These are phyloP conservation scores for Melanotaenia trifasciata DNA, from an alignment of 2,797 vertebrate species.

Conservation along the genomic window DNA sequence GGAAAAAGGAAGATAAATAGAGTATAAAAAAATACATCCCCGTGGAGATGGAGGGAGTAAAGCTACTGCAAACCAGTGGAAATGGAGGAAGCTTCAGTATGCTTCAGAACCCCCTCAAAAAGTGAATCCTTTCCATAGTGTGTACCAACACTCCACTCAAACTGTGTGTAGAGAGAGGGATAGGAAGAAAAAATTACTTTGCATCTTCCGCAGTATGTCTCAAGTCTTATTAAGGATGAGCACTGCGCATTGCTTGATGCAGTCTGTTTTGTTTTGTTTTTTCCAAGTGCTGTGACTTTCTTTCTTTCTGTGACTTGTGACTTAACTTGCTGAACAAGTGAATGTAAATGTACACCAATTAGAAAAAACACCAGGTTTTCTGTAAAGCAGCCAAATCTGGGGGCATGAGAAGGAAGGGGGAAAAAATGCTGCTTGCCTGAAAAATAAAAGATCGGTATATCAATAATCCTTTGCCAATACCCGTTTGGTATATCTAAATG, in stretches of 20 bases:
- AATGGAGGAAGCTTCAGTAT: conserved; percentile 46
- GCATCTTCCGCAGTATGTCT: conserved; percentile 71
- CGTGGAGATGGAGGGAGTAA: conserved; percentile 54
- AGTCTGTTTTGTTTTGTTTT: conserved; percentile 43
- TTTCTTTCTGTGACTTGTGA: conserved; percentile 56
- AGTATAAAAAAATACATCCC: conserved; percentile 62
- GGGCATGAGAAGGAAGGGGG: conserved; percentile 1
- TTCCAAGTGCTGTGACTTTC: conserved; percentile 55
- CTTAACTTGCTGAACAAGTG: conserved; percentile 69
- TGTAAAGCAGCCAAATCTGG: conserved; percentile 70
- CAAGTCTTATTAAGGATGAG: conserved; percentile 75
- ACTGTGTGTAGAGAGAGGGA: conserved; percentile 17
- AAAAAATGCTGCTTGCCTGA: conserved; percentile 32
- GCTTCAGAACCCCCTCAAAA: conserved; percentile 40
- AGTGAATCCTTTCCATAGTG: conserved; percentile 46
- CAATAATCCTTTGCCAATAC: conserved; percentile 44
- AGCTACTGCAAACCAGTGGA: conserved; percentile 66
- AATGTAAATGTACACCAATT: conserved; percentile 77
- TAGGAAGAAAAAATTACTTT: conserved; percentile 38
- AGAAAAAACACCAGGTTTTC: conserved; percentile 66
- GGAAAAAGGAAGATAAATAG: conserved; percentile 66
- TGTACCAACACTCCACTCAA: conserved; percentile 41
- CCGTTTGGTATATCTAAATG: conserved; percentile 15
- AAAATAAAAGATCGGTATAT: conserved; percentile 67
- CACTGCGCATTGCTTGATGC: conserved; percentile 62